Evolutionary conservation across 2,113 vertebrate genomes (phyloP).

Genomic region (Hyaena hyaena): DNA sequence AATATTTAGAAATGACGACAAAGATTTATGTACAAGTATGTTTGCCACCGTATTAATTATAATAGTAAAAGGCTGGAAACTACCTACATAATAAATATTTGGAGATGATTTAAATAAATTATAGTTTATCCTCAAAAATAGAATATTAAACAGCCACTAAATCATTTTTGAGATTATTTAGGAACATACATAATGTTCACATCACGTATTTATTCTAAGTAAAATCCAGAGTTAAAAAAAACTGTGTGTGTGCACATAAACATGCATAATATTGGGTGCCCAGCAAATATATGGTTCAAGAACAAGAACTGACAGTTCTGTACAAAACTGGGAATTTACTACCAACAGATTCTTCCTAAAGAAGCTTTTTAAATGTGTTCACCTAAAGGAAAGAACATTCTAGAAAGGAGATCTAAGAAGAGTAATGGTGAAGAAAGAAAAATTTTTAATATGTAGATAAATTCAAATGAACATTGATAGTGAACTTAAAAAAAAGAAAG

Average conservation of each 20-base stretch:
- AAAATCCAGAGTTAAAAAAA: not conserved
- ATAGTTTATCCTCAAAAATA: constrained; percentile 33
- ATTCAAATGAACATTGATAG: not conserved
- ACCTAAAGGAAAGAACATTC: not conserved
- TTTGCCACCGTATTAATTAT: constrained; percentile 55
- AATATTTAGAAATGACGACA: constrained; percentile 47
- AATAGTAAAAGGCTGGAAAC: constrained; percentile 46
- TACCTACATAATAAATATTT: constrained; percentile 59
- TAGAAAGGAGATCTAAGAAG: not conserved
- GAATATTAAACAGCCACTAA: constrained; percentile 58
- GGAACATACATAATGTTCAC: not conserved
- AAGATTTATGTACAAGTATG: constrained; percentile 44
- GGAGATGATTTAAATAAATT: constrained; percentile 60
- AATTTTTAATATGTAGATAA: not conserved
- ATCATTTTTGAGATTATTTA: constrained; percentile 49
- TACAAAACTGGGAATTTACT: constrained; percentile 15
- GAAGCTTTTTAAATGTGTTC: not conserved
- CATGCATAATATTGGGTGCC: not conserved
- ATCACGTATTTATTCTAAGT: not conserved
- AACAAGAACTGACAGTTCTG: not conserved
- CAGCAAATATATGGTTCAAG: not conserved
- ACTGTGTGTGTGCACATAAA: not conserved
- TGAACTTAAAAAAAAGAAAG: not conserved
- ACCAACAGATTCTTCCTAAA: not conserved
- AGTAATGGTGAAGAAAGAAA: not conserved